phyloP scores from a whole-genome alignment of 53 echinoderm and acorn worm genomes.

The Antedon mediterranea region DNA sequence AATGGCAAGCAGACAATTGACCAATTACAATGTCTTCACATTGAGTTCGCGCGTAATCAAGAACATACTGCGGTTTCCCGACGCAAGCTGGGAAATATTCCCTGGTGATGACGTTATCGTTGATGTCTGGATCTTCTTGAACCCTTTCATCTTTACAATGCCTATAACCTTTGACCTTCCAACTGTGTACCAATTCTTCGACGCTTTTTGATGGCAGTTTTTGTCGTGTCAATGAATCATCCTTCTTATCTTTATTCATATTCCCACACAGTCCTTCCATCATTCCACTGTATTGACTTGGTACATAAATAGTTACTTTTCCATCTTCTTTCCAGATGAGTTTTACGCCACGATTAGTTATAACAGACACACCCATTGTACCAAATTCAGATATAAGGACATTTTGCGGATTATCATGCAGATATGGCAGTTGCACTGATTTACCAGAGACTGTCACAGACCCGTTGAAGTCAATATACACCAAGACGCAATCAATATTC shows the following conservation, averaged over 20 bases:
- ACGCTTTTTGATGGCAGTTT: conserved; percentile 22
- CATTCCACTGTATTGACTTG: neutral
- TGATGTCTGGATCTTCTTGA: neutral
- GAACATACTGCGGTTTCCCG: conserved; percentile 2
- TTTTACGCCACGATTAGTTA: conserved; percentile 35
- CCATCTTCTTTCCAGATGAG: conserved; percentile 26
- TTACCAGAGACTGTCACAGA: conserved; percentile 24
- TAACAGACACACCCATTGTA: conserved; percentile 1
- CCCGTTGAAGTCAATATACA: conserved; percentile 24
- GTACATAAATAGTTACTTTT: conserved; percentile 21
- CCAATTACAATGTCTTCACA: conserved; percentile 12
- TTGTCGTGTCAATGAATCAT: conserved; percentile 47
- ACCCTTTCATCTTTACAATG: neutral
- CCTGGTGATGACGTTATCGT: conserved; percentile 1
- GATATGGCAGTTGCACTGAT: conserved; percentile 35
- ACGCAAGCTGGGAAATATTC: conserved; percentile 11
- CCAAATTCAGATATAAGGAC: conserved; percentile 14
- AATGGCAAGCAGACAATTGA: conserved; percentile 19
- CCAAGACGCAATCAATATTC: conserved; percentile 19
- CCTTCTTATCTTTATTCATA: conserved; percentile 44
- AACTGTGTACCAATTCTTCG: conserved; percentile 50
- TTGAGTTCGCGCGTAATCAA: conserved; percentile 16
- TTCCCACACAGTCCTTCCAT: conserved; percentile 59
- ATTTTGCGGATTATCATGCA: conserved; percentile 28
- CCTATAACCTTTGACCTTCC: conserved; percentile 61